These are phyloP conservation scores for Dreissena rostriformis DNA, from an alignment of 1,140 invertebrate species.

Conservation along the genomic window DNA sequence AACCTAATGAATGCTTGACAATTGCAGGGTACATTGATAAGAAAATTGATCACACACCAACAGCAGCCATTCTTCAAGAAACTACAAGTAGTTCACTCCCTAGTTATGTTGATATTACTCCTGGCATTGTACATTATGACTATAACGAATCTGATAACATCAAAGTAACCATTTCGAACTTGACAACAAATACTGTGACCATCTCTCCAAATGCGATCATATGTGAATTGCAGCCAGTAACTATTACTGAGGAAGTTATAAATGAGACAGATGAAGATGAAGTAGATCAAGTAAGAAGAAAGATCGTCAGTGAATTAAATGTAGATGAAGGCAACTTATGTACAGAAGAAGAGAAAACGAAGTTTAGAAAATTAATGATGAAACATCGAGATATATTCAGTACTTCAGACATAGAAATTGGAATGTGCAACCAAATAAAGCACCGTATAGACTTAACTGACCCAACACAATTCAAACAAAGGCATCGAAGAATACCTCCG, in stretches of 20 bases:
- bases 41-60: neutral
- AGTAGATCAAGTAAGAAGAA: neutral
- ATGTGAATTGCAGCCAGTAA: neutral
- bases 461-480: too few species aligned
- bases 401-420: too few species aligned
- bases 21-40: neutral
- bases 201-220: neutral
- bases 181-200: neutral
- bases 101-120: neutral
- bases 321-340: too few species aligned
- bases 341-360: too few species aligned
- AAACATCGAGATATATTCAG: too few species aligned
- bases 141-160: neutral
- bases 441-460: too few species aligned
- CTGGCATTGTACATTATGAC: neutral
- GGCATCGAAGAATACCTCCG: too few species aligned
- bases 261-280: neutral
- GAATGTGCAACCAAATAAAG: too few species aligned
- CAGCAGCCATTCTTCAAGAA: neutral
- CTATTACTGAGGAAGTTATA: neutral
- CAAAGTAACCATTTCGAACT: neutral
- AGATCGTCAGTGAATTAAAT: neutral
- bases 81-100: neutral
- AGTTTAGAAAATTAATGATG: too few species aligned
- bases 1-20: neutral